phyloP scores from a whole-genome alignment of 35 echinoderm and acorn worm species.

The Apostichopus californicus region DNA sequence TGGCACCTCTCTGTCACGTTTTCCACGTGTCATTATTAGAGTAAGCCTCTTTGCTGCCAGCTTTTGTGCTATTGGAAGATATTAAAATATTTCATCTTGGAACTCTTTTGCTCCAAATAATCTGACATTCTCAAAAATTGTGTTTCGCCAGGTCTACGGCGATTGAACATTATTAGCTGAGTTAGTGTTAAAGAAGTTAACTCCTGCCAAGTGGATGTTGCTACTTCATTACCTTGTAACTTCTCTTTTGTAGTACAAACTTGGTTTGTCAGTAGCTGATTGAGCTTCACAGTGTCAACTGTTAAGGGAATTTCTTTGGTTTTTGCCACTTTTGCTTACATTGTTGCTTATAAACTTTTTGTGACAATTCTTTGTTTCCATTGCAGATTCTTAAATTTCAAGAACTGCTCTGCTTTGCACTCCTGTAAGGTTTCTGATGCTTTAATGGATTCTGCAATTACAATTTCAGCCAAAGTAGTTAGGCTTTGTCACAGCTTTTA shows the following conservation, averaged over 20 bases:
- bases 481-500: neutral
- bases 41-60: slow-evolving; percentile 35
- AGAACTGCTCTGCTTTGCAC: slow-evolving; percentile 20
- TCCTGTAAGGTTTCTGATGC: neutral
- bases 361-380: neutral
- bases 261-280: slow-evolving; percentile 1
- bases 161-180: slow-evolving; percentile 54
- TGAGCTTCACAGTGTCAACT: slow-evolving; percentile 53
- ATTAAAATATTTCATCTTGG: slow-evolving; percentile 56
- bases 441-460: slow-evolving; percentile 22
- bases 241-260: slow-evolving; percentile 15
- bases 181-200: slow-evolving; percentile 50
- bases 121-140: slow-evolving; percentile 44
- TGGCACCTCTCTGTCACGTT: slow-evolving; percentile 38
- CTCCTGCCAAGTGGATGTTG: neutral
- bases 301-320: slow-evolving; percentile 39
- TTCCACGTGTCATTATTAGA: slow-evolving; percentile 38
- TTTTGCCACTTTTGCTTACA: slow-evolving; percentile 24
- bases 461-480: slow-evolving; percentile 21
- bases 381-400: slow-evolving; percentile 28
- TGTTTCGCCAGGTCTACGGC: slow-evolving; percentile 55
- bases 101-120: slow-evolving; percentile 13
- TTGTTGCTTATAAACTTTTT: slow-evolving; percentile 47
- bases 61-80: slow-evolving; percentile 28
- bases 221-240: slow-evolving; percentile 21